These are phyloP conservation scores for Sebastes steindachneri DNA, from an alignment of 2,797 vertebrate species.

Conservation along the genomic window DNA sequence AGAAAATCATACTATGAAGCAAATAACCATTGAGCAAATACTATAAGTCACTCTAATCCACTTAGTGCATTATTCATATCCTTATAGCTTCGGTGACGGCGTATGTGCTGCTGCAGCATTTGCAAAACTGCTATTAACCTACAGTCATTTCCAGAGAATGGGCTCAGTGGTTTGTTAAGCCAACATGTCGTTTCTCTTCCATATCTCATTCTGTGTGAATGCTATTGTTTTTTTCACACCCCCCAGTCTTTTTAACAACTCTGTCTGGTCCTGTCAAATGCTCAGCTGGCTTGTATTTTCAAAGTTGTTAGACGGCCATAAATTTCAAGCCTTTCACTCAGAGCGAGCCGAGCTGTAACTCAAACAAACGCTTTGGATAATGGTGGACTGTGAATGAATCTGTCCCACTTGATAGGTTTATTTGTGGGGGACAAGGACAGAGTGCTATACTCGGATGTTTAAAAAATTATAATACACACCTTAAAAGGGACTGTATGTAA, in stretches of 20 bases:
- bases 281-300: constrained; percentile 40
- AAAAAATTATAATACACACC: neutral
- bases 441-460: neutral
- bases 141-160: constrained; percentile 8
- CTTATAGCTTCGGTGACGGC: neutral
- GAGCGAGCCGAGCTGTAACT: constrained; percentile 18
- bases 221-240: neutral
- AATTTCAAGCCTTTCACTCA: constrained; percentile 23
- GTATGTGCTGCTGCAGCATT: constrained; percentile 7
- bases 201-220: constrained; percentile 10
- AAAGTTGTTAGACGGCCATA: constrained; percentile 17
- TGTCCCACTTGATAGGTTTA: neutral
- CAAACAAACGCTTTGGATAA: constrained; percentile 26
- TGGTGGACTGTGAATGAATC: neutral
- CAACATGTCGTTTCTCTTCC: constrained; percentile 9
- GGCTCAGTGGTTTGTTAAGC: constrained; percentile 16
- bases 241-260: constrained; percentile 11
- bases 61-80: constrained; percentile 39
- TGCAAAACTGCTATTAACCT: constrained; percentile 29
- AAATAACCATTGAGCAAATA: constrained; percentile 30
- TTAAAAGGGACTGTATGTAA: neutral
- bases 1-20: constrained; percentile 31
- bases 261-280: constrained; percentile 39
- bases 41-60: constrained; percentile 16
- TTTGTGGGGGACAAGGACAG: neutral